Percentiles rank a stretch among this genome's conserved stretches.
Conservation (phyloP, 2,797 vertebrate genomes). For the Hirundo rustica region DNA sequence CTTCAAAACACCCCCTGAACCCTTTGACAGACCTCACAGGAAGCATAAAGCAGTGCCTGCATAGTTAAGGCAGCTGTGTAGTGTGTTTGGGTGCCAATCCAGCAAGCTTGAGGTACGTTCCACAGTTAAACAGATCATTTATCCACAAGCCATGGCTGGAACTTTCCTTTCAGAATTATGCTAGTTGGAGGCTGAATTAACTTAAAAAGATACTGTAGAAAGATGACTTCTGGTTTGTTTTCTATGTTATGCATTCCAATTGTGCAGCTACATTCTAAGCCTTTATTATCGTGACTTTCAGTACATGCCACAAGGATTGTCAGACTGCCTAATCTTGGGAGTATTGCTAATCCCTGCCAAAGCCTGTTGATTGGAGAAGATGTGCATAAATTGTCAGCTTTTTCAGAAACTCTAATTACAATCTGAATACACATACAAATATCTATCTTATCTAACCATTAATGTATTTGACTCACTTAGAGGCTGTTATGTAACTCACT, state of each 20-base stretch:
- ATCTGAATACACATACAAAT: not conserved
- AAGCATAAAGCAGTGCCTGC: not conserved
- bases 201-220: not conserved
- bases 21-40: not conserved
- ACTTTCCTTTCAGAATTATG: not conserved
- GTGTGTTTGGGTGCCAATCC: not conserved
- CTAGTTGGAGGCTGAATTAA: not conserved
- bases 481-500: not conserved
- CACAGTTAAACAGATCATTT: not conserved
- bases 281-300: not conserved
- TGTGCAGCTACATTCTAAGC: not conserved
- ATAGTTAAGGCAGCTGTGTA: not conserved
- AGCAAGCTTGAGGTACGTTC: not conserved
- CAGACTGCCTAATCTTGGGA: not conserved
- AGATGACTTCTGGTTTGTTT: not conserved
- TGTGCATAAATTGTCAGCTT: not conserved
- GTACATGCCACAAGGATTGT: not conserved
- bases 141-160: not conserved
- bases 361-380: not conserved
- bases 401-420: conserved; percentile 5
- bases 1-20: not conserved
- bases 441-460: conserved; percentile 11
- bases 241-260: not conserved
- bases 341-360: not conserved
- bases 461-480: conserved; percentile 18